Percentiles rank a stretch among this genome's conserved stretches.
Conservation (phyloP, 2,888 invertebrate species). For the Ectemnius lituratus region DNA sequence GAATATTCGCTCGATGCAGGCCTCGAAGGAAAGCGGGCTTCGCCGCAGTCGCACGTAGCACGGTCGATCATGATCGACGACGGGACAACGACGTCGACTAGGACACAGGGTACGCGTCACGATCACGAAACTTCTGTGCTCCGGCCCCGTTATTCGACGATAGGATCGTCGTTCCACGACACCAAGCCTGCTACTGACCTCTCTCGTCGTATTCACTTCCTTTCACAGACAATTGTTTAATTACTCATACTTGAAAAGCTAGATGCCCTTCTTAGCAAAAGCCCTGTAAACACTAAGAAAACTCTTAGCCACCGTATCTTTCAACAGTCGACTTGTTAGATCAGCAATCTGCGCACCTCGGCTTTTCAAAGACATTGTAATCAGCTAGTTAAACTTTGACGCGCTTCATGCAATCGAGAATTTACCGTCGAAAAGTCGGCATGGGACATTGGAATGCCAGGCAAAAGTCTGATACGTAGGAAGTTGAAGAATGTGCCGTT, state of each 20-base stretch:
- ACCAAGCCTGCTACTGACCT: conserved; percentile 14
- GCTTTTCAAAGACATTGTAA: too few species aligned
- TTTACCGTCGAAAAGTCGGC: conserved; percentile 4
- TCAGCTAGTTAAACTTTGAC: conserved; percentile 22
- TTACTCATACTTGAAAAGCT: too few species aligned
- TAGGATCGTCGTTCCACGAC: conserved; percentile 70
- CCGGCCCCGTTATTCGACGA: conserved; percentile 74
- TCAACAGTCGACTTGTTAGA: too few species aligned
- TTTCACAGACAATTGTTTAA: background rate
- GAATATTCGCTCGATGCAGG: conserved; percentile 43
- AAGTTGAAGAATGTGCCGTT: conserved; percentile 4
- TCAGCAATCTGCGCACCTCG: background rate
- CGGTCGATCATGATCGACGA: conserved; percentile 70
- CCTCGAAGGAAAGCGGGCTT: conserved; percentile 29
- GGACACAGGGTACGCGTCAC: conserved; percentile 64
- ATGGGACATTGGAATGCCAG: background rate
- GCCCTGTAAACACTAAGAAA: too few species aligned
- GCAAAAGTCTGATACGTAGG: background rate
- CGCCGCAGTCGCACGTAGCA: conserved; percentile 45
- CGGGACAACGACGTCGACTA: conserved; percentile 61
- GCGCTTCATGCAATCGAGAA: conserved; percentile 7
- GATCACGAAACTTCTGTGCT: conserved; percentile 73
- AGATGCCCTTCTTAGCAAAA: too few species aligned
- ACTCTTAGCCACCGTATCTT: too few species aligned
- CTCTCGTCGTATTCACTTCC: conserved; percentile 16